Percentiles rank a stretch among this genome's conserved stretches.
phyloP scores from a whole-genome alignment of 2,113 vertebrate species.

The Cephalophus harveyi region DNA sequence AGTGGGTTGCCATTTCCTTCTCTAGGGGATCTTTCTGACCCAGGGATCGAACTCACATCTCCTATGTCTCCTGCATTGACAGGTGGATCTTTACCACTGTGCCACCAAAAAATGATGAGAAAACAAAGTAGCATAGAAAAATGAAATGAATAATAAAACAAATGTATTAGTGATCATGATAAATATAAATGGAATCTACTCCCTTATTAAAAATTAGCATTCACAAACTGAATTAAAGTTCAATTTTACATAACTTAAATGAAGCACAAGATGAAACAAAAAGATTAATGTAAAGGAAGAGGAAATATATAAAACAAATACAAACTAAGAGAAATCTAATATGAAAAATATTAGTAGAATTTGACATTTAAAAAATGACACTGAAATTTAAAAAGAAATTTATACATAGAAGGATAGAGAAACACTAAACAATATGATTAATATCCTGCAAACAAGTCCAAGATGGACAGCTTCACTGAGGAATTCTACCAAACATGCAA shows the following conservation, averaged over 20 bases:
- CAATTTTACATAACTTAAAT: slow-evolving; percentile 28
- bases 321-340: slow-evolving; percentile 15
- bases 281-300: slow-evolving; percentile 3
- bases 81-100: not conserved
- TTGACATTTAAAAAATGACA: not conserved
- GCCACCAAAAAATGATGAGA: not conserved
- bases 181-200: slow-evolving; percentile 20
- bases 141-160: not conserved
- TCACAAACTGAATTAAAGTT: not conserved
- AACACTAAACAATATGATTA: not conserved
- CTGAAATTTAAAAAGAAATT: not conserved
- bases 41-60: not conserved
- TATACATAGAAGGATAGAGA: not conserved
- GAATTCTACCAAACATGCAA: not conserved
- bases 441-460: not conserved
- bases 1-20: not conserved
- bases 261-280: slow-evolving; percentile 19
- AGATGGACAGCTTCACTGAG: not conserved
- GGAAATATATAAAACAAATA: not conserved
- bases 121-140: not conserved
- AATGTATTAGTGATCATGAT: not conserved
- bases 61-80: not conserved
- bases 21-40: not conserved
- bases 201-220: slow-evolving; percentile 13
- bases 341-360: not conserved